These are phyloP conservation scores for Cylindroiulus punctatus DNA, from an alignment of 2,888 invertebrate species.

Conservation along the genomic window DNA sequence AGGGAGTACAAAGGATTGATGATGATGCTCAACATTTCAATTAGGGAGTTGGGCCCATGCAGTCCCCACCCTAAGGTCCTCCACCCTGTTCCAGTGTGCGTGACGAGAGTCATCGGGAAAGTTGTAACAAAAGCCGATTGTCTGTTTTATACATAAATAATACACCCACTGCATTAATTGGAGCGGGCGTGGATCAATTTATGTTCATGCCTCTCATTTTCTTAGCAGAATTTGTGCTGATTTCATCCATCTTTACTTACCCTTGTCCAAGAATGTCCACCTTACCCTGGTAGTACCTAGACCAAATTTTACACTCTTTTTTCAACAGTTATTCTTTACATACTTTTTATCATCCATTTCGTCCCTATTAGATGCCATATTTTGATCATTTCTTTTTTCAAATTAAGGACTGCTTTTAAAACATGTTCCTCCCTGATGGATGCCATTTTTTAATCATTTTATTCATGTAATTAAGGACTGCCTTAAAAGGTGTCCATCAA, in stretches of 20 bases:
- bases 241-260: not conserved
- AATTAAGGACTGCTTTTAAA: no score
- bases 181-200: constrained; percentile 5
- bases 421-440: no score
- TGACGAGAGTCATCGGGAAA: constrained; percentile 33
- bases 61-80: constrained; percentile 34
- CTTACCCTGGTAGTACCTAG: no score
- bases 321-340: no score
- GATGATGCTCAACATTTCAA: constrained; percentile 52
- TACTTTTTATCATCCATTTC: no score
- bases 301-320: no score
- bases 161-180: constrained; percentile 25
- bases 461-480: no score
- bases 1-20: constrained; percentile 27
- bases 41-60: constrained; percentile 7
- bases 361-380: no score
- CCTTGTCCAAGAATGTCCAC: not conserved
- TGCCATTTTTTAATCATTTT: no score
- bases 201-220: not conserved
- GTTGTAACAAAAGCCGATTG: constrained; percentile 38
- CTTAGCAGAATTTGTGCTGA: not conserved
- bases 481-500: no score
- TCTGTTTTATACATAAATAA: constrained; percentile 8
- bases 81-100: constrained; percentile 39
- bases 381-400: no score